These are phyloP conservation scores for Drosophila mayri DNA, from an alignment of 1,140 invertebrate genomes.

Conservation along the genomic window DNA sequence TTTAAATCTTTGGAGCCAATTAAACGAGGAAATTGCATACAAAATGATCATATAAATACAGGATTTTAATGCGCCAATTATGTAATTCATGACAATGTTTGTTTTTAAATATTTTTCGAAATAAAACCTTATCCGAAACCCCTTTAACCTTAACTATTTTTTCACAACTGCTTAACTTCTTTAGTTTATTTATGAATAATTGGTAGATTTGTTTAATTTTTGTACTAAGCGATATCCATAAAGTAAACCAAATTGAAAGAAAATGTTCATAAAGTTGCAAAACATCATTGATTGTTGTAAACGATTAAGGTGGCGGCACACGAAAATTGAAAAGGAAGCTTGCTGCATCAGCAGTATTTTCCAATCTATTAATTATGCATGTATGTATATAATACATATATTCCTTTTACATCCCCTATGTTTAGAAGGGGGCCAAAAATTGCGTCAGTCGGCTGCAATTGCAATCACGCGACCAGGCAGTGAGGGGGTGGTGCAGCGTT, in stretches of 20 bases:
- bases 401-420: slow-evolving; percentile 13
- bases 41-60: no score
- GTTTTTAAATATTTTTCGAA: no score
- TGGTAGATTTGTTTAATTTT: no score
- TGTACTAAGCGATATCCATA: no score
- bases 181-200: not conserved
- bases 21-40: no score
- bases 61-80: no score
- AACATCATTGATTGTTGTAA: not conserved
- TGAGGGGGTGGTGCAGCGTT: slow-evolving; percentile 8
- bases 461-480: slow-evolving; percentile 37
- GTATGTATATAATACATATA: not conserved
- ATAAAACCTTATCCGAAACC: no score
- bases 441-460: slow-evolving; percentile 65
- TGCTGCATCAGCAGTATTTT: slow-evolving; percentile 6
- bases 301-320: slow-evolving; percentile 7
- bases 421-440: slow-evolving; percentile 32
- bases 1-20: no score
- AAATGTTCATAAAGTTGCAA: not conserved
- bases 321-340: not conserved
- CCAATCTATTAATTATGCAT: slow-evolving; percentile 18
- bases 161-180: no score
- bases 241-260: not conserved
- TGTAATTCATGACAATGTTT: no score
- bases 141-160: no score